Evolutionary conservation across 2,113 vertebrate species (phyloP), one percentile per base, ranked within the genome.

Genomic region (Strix uralensis): DNA sequence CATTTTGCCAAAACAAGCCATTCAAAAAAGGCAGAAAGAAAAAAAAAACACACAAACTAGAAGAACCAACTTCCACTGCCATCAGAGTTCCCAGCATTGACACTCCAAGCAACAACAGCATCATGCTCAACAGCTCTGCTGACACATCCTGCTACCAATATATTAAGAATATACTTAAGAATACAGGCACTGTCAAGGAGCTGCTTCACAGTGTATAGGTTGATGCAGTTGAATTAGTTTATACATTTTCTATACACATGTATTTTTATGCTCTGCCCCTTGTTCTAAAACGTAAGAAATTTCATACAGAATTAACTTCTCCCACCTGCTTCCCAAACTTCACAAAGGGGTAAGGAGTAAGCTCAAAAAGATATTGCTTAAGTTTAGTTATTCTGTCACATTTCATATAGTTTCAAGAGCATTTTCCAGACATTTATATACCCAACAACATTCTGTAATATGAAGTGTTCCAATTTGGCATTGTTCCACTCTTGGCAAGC

Each of bases 391-490:
- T 78, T 83, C 52, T 77, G 32, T 25, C 73, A 46, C 32, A 77
- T 65, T 82, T 85, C 7, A 13, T 40, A 23, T 6, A 46, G 15
- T 40, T 92, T 66, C 65, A 57, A n/a, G 74, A 83, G 66, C 40
- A 15, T 81, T 71, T 96, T 70, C 49, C 40, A 94, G 70, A 52
- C 65, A 77, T 86, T 92, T 71, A 93, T 73, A 93, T 26, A 85
- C 54, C 26, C 9, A 2, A 75, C 51, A 95, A 91, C 70, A 46
- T 73, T 95, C 83, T 94, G 55, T 59, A 58, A 82, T 49, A 46
- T 42, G n/a, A 95, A 91, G 73, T 61, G 58, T 73, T 91, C 88
- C 94, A 90, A 94, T 51, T 75, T 97, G 90, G 95, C 94, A 55
- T 36, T 84, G 52, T 59, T 96, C 95, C 84, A 91, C 51, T 62